A percentile compares a stretch with the other conserved stretches of the same genome.
phyloP scores from a whole-genome alignment of 2,888 invertebrate genomes.

The Morpho helenor region DNA sequence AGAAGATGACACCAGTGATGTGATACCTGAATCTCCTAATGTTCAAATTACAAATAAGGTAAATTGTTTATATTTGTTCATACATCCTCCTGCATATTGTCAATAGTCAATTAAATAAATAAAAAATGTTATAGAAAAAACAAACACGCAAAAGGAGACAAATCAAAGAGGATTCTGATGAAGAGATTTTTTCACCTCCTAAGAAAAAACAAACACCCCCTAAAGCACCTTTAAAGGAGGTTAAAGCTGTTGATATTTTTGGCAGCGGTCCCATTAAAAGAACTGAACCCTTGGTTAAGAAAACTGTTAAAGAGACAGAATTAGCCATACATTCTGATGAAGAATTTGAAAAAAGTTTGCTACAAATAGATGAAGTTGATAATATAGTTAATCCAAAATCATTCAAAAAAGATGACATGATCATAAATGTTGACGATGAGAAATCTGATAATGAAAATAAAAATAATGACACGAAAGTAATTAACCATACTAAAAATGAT shows the following conservation, averaged over 20 bases:
- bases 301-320: conserved; percentile 63
- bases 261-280: conserved; percentile 80
- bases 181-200: conserved; percentile 45
- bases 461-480: conserved; percentile 3
- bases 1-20: conserved; percentile 70
- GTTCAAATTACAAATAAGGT: conserved; percentile 70
- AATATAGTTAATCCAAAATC: conserved; percentile 28
- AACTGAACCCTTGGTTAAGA: conserved; percentile 67
- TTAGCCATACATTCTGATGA: conserved; percentile 82
- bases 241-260: conserved; percentile 79
- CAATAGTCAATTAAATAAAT: neutral
- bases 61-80: conserved; percentile 12
- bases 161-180: conserved; percentile 60
- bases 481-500: neutral
- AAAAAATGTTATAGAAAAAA: conserved; percentile 41
- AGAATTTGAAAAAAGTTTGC: conserved; percentile 84
- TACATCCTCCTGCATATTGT: neutral
- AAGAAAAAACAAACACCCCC: conserved; percentile 38
- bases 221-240: conserved; percentile 45
- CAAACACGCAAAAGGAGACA: conserved; percentile 46
- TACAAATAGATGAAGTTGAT: conserved; percentile 80
- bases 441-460: conserved; percentile 4
- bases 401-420: conserved; percentile 2
- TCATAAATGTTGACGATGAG: conserved; percentile 4
- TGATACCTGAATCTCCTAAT: conserved; percentile 78